Base-by-base conservation (phyloP, 2,888 invertebrate genomes). In the Drosophila hamatofila region DNA sequence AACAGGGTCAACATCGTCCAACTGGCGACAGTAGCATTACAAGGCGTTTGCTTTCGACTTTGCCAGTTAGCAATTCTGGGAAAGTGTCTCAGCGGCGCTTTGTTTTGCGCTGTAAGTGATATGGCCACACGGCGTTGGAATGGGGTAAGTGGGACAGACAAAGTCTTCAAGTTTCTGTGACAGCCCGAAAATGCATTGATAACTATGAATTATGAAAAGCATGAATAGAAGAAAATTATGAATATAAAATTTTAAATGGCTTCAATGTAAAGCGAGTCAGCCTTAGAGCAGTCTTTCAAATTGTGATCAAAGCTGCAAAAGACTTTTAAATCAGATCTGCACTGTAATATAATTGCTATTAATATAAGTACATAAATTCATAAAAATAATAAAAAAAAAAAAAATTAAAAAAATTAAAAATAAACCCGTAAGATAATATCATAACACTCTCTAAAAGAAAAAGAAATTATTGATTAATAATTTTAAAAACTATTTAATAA, bases 21-120 rank as follows among this genome's bases (percentile, higher is more conserved):
- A 66, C 83, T 72, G 87, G 84, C 80, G 78, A 84, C 82, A 80
- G 87, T 80, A 75, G 84, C 84, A 76, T 84, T 84, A 83, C 80
- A 69, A 67, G 57, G 80, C 84, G 66, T 81, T 87, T 76, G 80
- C 75, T 72, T 83, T 78, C 63, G 52, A 59, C 70, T 69, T 66
- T 71, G 59, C 56, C 68, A 57, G 54, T 72, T 71, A 56, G 72
- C 72, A 70, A 75, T 83, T 83, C 83, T 83, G n/a, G 46, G 76
- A 69, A 83, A 81, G 67, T 81, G 78, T 75, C 83, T 64, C 58
- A 27, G 27, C 16, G 42, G 30, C 71, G 48, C 60, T 51, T 55
- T 67, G 60, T 64, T 63, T 63, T 41, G 54, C 41, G 25, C 54
- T 63, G 42, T 46, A 49, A 60, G 46, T 46, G 58, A 78, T 83